Base-by-base conservation (phyloP, 2,113 vertebrate species). In the Heterotilapia buettikoferi region DNA sequence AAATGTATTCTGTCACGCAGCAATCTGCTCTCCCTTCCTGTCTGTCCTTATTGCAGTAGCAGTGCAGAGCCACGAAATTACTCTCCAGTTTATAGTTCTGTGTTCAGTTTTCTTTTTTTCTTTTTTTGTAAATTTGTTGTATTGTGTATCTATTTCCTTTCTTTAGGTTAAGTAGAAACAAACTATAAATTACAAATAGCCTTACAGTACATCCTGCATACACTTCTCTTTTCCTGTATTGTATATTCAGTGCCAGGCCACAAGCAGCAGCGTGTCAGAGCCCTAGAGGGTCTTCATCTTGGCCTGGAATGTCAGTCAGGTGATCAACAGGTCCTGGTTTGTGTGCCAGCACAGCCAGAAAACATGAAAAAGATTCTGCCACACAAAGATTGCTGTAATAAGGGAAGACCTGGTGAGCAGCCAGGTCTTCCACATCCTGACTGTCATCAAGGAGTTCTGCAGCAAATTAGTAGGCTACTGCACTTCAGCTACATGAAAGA, bases 1-100 rank as follows among this genome's bases (percentile, higher is more conserved):
- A 96, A 95, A 93, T 94, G 92, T 94, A 93, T 93, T 95, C 89
- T 91, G 93, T 95, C 95, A 96, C 92, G 93, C 92, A 94, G 78
- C 92, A 94, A 94, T 95, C 94, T 95, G 93, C 84, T 78, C 89
- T 12, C 79, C 86, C 86, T 92, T 89, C 83, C 86, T 89, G 50
- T 83, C 83, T 8, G n/a, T 83, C 80, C 89, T 66, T 78, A 80
- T 78, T 78, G 76, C 76, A 78, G 71, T 7, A 38, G 53, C 82
- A 21, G 33, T 5, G n/a, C 68, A 14, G 40, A 79, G 38, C 84
- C 9, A 68, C 84, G 21, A 36, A 86, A 86, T 86, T 29, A 29
- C 83, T 63, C 8, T 26, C 16, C 59, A 5, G 8, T 33, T 26
- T 19, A 52, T 29, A 3, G 9, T 57, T n/a, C 7, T 29, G 8